Evolutionary conservation across 1,140 invertebrate species (phyloP).

Genomic region (Andricus grossulariae): DNA sequence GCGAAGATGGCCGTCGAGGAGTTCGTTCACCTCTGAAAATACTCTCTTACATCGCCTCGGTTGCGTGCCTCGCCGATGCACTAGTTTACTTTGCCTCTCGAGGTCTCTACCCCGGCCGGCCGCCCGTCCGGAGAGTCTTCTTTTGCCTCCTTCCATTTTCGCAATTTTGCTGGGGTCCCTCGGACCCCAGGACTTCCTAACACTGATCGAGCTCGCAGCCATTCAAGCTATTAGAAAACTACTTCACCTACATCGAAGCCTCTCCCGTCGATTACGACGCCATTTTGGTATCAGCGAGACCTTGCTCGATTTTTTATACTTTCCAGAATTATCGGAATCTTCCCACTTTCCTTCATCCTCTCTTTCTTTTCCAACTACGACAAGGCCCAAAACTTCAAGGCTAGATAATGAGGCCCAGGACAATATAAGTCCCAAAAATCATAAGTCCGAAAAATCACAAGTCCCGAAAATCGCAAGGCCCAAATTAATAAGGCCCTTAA

Average conservation of each 20-base stretch:
- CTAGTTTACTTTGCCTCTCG: constrained; percentile 70
- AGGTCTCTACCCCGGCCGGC: constrained; percentile 42
- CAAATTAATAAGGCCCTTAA: too few species aligned
- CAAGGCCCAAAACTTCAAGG: too few species aligned
- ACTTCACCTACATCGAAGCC: constrained; percentile 67
- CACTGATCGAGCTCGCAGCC: constrained; percentile 54
- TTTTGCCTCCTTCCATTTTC: constrained; percentile 54
- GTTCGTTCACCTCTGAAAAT: constrained; percentile 74
- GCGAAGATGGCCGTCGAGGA: constrained; percentile 60
- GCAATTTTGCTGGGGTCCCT: constrained; percentile 42
- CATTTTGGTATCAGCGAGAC: constrained; percentile 3
- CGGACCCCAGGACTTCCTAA: constrained; percentile 49
- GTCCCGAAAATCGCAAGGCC: too few species aligned
- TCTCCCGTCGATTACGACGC: constrained; percentile 37
- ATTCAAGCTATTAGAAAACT: constrained; percentile 66
- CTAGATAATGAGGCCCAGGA: too few species aligned
- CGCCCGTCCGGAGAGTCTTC: constrained; percentile 44
- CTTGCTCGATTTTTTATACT: background rate
- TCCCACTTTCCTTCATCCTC: background rate
- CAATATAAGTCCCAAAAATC: too few species aligned
- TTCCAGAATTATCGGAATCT: background rate
- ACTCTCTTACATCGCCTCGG: constrained; percentile 71
- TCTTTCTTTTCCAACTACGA: background rate
- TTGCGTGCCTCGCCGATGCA: constrained; percentile 70
- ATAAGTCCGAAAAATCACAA: too few species aligned